Conservation (phyloP, 2,888 invertebrate genomes). For the Caenorhabditis drosophilae region DNA sequence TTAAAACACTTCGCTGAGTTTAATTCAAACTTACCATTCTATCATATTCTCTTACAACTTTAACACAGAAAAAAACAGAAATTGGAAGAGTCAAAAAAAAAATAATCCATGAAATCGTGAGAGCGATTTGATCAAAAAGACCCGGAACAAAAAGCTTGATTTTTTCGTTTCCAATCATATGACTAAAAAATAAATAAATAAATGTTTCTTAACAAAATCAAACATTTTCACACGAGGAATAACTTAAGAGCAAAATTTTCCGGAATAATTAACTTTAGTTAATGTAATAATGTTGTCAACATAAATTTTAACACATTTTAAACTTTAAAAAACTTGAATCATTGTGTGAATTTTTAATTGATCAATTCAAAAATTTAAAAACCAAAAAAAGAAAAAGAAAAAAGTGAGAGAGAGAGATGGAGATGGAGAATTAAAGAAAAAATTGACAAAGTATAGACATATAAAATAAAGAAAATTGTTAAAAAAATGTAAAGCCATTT, state of each 20-base stretch:
- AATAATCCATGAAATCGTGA: slow-evolving; percentile 52
- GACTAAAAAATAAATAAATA: too few species aligned
- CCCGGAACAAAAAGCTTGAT: slow-evolving; percentile 12
- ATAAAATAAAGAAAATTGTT: slow-evolving; percentile 19
- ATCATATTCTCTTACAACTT: slow-evolving; percentile 69
- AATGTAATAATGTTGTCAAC: too few species aligned
- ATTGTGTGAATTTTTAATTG: too few species aligned
- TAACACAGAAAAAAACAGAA: slow-evolving; percentile 65
- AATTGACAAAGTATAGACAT: too few species aligned
- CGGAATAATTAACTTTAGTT: too few species aligned
- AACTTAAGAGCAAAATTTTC: too few species aligned
- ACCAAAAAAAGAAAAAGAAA: slow-evolving; percentile 3
- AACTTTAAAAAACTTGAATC: too few species aligned
- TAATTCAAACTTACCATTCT: slow-evolving; percentile 58
- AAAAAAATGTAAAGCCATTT: slow-evolving; percentile 8
- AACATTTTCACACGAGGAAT: too few species aligned
- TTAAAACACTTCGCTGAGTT: background rate
- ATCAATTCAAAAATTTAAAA: slow-evolving; percentile 5
- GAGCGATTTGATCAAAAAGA: slow-evolving; percentile 16
- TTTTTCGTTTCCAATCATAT: slow-evolving; percentile 25
- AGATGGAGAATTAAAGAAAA: too few species aligned
- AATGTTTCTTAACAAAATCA: too few species aligned
- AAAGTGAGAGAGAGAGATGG: slow-evolving; percentile 15
- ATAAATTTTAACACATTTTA: too few species aligned
- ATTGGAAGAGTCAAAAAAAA: slow-evolving; percentile 68